Evolutionary conservation across 1,140 invertebrate genomes (phyloP), one percentile per base, ranked within the genome.

Genomic region (Formica exsecta): DNA sequence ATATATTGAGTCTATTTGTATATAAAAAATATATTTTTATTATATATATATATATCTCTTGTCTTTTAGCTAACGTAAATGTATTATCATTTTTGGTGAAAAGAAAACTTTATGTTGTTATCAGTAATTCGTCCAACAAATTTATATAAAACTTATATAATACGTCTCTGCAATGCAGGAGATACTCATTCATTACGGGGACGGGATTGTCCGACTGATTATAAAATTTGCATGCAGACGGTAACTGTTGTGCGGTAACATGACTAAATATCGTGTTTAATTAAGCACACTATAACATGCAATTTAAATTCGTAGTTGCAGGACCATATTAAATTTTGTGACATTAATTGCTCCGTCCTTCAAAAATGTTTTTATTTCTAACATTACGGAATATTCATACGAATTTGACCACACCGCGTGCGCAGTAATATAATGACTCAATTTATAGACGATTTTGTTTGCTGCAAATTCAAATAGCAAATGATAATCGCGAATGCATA

Each of bases 221-320:
- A 59, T 59, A 19, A 61, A 61, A 76, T 76, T 76, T 62, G 25
- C 59, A 44, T 64, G 74, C 73, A 62, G 29, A 16, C 36, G 25
- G 25, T 61, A 76, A 62, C 36, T 44, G 73, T 54, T 73, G 22
- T 59, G 22, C 57, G 16, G 7, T 32, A 71, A 51, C 48, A 13
- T 51, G 19, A 57, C 57, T 36, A 57, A 73, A 41, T 61, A 62
- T 62, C 8, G 13, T 25, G 57, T 76, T 64, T 76, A 62, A 76
- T 76, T 76, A 76, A 74, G 32, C 32, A 13, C 7, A 11, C 16
- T 22, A 38, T 74, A 71, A 71, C 9, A 48, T 19, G 11, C 51
- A 59, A 57, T 74, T 74, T 74, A 57, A 61, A 76, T 76, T 3
- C n/a, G 13, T 25, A 8, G 8, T 11, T 19, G 8, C 8, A 73